phyloP scores from a whole-genome alignment of 2,113 vertebrate genomes.

The Anolis sagrei region DNA sequence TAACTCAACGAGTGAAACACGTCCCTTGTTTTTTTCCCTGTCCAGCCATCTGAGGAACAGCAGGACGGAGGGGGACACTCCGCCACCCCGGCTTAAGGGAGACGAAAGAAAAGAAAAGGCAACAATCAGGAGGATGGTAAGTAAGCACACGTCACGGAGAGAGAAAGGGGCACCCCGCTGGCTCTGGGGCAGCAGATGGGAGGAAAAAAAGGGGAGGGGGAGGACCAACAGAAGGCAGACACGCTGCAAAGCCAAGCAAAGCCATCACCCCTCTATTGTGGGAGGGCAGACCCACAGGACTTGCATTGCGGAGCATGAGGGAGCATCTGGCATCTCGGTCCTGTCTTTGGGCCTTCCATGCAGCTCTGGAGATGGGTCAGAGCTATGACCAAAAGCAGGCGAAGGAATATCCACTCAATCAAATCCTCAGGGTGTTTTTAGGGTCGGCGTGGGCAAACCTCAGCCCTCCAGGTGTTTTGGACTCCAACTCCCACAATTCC shows the following conservation, averaged over 20 bases:
- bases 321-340: not conserved
- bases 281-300: not conserved
- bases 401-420: not conserved
- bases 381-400: not conserved
- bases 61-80: not conserved
- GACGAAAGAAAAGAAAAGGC: not conserved
- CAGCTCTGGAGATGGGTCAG: no score
- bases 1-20: no score
- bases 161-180: constrained; percentile 3
- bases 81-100: no score
- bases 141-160: not conserved
- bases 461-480: no score
- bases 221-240: constrained; percentile 10
- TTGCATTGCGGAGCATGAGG: not conserved
- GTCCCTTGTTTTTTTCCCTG: no score
- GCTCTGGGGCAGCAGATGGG: constrained; percentile 17
- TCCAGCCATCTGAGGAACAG: not conserved
- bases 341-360: not conserved
- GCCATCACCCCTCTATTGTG: constrained; percentile 12
- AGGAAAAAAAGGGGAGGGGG: constrained; percentile 6
- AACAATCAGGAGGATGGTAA: not conserved
- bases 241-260: not conserved
- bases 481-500: no score
- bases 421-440: not conserved
- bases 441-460: no score